Evolutionary conservation across 2,888 invertebrate species (phyloP), one percentile per base, ranked within the genome.

Genomic region (Andrena hattorfiana): DNA sequence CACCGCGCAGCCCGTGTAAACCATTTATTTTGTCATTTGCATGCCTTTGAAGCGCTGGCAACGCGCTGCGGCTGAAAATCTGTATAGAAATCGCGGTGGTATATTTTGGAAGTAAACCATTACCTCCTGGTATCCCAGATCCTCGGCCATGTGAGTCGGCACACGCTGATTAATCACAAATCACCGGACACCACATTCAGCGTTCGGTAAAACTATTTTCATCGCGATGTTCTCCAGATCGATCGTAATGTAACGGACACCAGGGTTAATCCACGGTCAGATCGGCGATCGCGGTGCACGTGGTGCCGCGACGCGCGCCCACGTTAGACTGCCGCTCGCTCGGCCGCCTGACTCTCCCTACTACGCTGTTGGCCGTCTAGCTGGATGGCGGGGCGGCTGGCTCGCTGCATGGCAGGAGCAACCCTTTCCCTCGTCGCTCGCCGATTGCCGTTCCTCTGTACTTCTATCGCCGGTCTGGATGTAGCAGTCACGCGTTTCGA

Each of bases 271-370:
- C 30, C 51, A 62, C 75, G 62, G 13, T n/a, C 42, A 23, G 67
- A 67, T 62, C 30, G 30, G 54, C 67, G 76, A 28, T 23, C 59
- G 10, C 54, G 56, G 56, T 80, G 75, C 91, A 89, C 92, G 92
- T 91, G 90, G 90, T 92, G 85, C 82, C 92, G 89, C 91, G 91
- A 86, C 89, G 91, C 92, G 91, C 92, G 91, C 90, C 90, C 90
- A 91, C 92, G 92, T 88, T 92, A 92, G 92, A 93, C 93, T 93
- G 93, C 85, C 92, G 90, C 88, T 86, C 81, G 89, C 86, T 90
- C 90, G 89, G 85, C 89, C 90, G 93, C 86, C 93, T 91, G 94
- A 93, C 91, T 93, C 91, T 90, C 90, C 90, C 93, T 92, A 93
- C 93, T 93, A 88, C 85, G 74, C 83, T 76, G 82, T 59, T 81